Evolutionary conservation across 2,797 vertebrate genomes (phyloP), one percentile per base, ranked within the genome.

Genomic region (Pachyuromys duprasi): DNA sequence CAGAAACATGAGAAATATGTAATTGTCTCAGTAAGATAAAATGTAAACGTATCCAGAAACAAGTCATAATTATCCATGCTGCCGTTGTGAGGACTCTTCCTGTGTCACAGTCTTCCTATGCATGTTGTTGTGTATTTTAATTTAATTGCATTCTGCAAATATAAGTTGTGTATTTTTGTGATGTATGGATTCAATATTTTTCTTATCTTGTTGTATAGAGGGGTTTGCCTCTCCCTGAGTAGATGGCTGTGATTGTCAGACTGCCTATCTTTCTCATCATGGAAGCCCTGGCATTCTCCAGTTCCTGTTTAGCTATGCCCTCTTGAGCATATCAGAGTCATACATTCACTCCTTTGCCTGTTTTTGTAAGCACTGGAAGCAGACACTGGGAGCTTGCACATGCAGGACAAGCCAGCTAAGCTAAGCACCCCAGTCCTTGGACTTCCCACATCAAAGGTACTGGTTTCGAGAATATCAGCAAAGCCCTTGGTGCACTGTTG

Each of bases 381-480:
- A 3, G 6, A 33, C 20, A 31, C 36, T 74, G 28, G 18, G 28
- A 6, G 2, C 53, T 75, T 20, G 39, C 26, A 31, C 17, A 42
- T 15, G 7, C 53, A 22, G 26, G n/a, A 15, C 22, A 55, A 72
- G n/a, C 3, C 26, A 20, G 0, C 7, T 22, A 8, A 74, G 28
- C 53, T 60, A 4, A 2, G 49, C 28, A 33, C 31, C 36, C 28
- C 28, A 33, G 53, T 1, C 36, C 36, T 62, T 39, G 31, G 67
- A 72, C 70, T 45, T 60, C 3, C 62, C 3, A 7, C 0, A 28
- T 0, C 4, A 49, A 18, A 75, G 80, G 45, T 5, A 9, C 36
- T 22, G 4, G 24, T 28, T 22, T 17, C 26, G 20, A 15, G 57
- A 31, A 55, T 0, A 2, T 22, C 5, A 36, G 13, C 12, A 0